Evolutionary conservation across 1,140 invertebrate species (phyloP), one percentile per base, ranked within the genome.

Genomic region (Sitophilus oryzae): DNA sequence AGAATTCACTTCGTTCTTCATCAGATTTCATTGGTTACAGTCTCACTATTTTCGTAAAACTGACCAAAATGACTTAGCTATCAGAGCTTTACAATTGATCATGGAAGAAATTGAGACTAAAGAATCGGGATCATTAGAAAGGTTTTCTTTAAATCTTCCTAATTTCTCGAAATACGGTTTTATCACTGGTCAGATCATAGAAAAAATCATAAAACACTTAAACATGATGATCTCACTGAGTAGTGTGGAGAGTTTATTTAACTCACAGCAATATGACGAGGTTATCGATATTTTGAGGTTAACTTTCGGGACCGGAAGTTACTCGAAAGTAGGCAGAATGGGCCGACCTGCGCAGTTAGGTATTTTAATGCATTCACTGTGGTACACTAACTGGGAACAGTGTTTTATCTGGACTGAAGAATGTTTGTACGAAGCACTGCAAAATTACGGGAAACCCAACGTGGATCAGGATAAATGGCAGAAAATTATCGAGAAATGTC

Each of bases 361-460:
- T 16, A 70, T 90, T 56, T 73, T 92, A 41, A 73, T 90, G 45
- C 84, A 91, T 56, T 80, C 82, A n/a, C 74, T 88, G 11, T 86
- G 82, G 80, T 77, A 74, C 52, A 66, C 76, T 11, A 67, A 75
- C 45, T 69, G 75, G 19, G 70, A 83, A 64, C 79, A 83, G 50
- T 90, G 86, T 70, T 81, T 89, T 38, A 73, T 81, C 37, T 91
- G 88, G 88, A 80, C 82, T 3, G 83, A 89, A 63, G 79, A 77
- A 54, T 84, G 82, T 62, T 73, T 91, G 76, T 65, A 65, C 74
- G 79, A 66, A 71, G 65, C 75, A 0, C 71, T 77, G 65, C 61
- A 68, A 2, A 74, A 71, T 62, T 76, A 76, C 44, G 62, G 74
- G 10, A 76, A 71, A 43, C 65, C 68, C 0, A 61, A 59, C 0